phyloP scores from a whole-genome alignment of 2,113 vertebrate genomes.

The Callopanchax toddi region DNA sequence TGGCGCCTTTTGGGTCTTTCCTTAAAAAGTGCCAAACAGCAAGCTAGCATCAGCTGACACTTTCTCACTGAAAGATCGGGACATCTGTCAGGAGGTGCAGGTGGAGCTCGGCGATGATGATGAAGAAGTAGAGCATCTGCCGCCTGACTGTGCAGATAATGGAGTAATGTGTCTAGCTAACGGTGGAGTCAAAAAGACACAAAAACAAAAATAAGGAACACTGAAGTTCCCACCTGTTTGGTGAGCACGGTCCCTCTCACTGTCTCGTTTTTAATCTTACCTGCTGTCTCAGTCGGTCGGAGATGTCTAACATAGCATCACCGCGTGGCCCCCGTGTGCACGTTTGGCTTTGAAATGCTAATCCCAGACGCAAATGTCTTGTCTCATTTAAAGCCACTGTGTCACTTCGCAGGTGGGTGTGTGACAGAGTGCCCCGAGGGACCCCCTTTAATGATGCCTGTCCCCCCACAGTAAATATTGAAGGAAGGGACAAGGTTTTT shows the following conservation, averaged over 20 bases:
- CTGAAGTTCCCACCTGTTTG: constrained; percentile 66
- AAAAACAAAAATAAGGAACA: constrained; percentile 37
- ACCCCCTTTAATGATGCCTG: constrained; percentile 70
- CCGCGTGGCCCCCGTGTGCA: constrained; percentile 51
- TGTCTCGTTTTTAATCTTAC: constrained; percentile 60
- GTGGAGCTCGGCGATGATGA: constrained; percentile 55
- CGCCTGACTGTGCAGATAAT: constrained; percentile 41
- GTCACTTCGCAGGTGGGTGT: constrained; percentile 77
- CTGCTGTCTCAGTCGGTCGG: constrained; percentile 47
- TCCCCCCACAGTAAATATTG: constrained; percentile 68
- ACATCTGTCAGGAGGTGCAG: constrained; percentile 40
- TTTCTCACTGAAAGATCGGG: constrained; percentile 22
- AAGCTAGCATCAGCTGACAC: constrained; percentile 36
- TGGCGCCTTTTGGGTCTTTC: constrained; percentile 60
- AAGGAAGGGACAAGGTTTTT: constrained; percentile 59
- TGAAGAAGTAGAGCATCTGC: constrained; percentile 52
- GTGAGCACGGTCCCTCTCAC: constrained; percentile 34
- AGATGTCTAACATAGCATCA: constrained; percentile 38
- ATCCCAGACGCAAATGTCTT: constrained; percentile 76
- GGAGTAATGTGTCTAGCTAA: constrained; percentile 23
- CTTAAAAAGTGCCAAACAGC: constrained; percentile 64
- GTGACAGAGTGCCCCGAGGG: constrained; percentile 73
- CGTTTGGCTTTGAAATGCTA: constrained; percentile 79
- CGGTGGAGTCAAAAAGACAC: constrained; percentile 37
- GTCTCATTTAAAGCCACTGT: constrained; percentile 79